Evolutionary conservation across 2,888 invertebrate species (phyloP).

Genomic region (Ptychoptera albimana): DNA sequence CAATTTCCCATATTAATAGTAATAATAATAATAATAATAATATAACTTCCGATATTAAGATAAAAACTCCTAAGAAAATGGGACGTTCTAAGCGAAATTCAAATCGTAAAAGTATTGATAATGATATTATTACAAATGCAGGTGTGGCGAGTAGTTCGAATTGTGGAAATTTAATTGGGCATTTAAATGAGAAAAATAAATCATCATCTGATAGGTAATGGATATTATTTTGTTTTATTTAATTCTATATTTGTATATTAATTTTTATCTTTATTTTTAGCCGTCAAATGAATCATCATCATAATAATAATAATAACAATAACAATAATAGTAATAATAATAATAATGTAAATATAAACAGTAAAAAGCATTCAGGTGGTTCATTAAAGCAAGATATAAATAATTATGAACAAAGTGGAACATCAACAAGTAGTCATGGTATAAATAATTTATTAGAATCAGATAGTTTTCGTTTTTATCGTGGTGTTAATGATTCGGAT

Average conservation of each 20-base stretch:
- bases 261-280: not conserved
- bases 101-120: conserved; percentile 13
- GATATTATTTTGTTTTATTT: not conserved
- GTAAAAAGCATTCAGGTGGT: not conserved
- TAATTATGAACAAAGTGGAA: conserved; percentile 7
- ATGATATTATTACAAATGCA: conserved; percentile 3
- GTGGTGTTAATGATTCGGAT: conserved; percentile 31
- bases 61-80: conserved; percentile 26
- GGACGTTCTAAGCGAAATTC: conserved; percentile 22
- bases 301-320: no score
- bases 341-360: no score
- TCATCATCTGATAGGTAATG: not conserved
- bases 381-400: no score
- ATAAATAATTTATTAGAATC: conserved; percentile 18
- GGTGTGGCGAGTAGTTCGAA: not conserved
- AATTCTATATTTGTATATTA: no score
- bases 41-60: conserved; percentile 14
- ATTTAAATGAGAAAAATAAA: not conserved
- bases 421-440: conserved; percentile 20
- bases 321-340: no score
- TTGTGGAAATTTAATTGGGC: not conserved
- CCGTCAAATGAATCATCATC: not conserved
- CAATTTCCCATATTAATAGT: no score
- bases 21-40: conserved; percentile 7
- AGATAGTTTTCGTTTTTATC: conserved; percentile 38